A percentile compares a stretch with the other conserved stretches of the same genome.
phyloP scores from a whole-genome alignment of 2,113 vertebrate genomes.

The Cyprinodon variegatus region DNA sequence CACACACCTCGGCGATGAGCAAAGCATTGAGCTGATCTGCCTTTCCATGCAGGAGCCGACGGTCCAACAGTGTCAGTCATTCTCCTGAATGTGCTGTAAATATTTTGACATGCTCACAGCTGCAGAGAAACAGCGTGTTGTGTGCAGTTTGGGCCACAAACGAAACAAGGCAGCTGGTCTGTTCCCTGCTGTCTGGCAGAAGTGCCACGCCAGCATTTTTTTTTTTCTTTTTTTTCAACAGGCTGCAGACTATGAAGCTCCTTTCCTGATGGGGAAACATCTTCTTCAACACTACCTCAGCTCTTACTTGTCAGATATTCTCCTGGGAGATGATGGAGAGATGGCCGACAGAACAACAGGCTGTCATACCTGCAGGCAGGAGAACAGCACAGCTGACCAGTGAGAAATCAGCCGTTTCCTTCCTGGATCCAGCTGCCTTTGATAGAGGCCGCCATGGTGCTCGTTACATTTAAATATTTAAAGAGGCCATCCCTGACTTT shows the following conservation, averaged over 20 bases:
- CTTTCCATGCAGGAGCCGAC: conserved; percentile 13
- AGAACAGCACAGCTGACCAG: conserved; percentile 64
- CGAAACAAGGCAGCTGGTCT: conserved; percentile 9
- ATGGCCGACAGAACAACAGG: conserved; percentile 54
- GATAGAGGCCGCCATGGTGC: conserved; percentile 87
- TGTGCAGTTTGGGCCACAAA: conserved; percentile 12
- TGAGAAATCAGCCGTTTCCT: conserved; percentile 47
- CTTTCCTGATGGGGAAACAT: conserved; percentile 48
- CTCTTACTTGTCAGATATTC: conserved; percentile 64
- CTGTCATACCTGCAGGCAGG: conserved; percentile 54
- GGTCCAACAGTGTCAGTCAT: conserved; percentile 40
- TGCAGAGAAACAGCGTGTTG: conserved; percentile 26
- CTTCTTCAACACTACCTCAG: conserved; percentile 65
- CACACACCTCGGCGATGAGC: conserved; percentile 17
- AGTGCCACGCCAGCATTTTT: conserved; percentile 47
- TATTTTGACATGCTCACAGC: conserved; percentile 29
- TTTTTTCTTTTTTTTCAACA: conserved; percentile 21
- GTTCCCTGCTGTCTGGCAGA: conserved; percentile 23
- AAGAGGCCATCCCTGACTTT: conserved; percentile 90
- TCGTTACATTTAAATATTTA: conserved; percentile 96
- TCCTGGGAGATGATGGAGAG: conserved; percentile 59
- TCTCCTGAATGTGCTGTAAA: conserved; percentile 19
- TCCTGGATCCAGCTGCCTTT: conserved; percentile 81
- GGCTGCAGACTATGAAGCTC: conserved; percentile 25
- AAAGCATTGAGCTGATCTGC: conserved; percentile 23